phyloP scores from a whole-genome alignment of 1,140 invertebrate genomes.

The Wiebesia pumilae region DNA sequence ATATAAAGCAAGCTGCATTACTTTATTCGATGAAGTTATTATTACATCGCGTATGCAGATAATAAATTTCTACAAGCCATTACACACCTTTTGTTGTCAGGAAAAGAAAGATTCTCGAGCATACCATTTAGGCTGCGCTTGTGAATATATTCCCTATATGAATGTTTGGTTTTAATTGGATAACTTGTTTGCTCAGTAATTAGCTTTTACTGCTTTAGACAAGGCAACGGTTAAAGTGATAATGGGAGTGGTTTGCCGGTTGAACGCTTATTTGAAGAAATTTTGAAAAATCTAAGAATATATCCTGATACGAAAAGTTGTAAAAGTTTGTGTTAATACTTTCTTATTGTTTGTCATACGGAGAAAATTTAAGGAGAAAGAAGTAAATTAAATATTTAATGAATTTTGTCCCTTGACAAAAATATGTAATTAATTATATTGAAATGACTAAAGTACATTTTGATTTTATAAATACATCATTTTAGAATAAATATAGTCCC shows the following conservation, averaged over 20 bases:
- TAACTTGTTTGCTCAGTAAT: neutral
- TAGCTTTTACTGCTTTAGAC: neutral
- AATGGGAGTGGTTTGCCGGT: neutral
- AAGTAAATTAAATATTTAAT: no score
- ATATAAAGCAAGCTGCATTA: constrained; percentile 50
- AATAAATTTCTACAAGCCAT: neutral
- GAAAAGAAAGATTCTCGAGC: neutral
- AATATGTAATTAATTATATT: no score
- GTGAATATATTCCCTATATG: neutral
- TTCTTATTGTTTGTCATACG: no score
- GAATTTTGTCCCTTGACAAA: no score
- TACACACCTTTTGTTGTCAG: neutral
- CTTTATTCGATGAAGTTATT: constrained; percentile 53
- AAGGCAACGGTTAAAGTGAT: neutral
- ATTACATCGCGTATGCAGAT: neutral
- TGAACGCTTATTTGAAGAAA: neutral
- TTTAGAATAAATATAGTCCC: no score
- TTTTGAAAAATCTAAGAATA: neutral
- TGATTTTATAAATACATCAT: no score
- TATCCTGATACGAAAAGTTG: no score
- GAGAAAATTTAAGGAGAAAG: no score
- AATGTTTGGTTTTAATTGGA: neutral
- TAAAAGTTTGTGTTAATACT: no score
- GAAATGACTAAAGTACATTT: no score
- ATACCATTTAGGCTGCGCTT: no score